These are phyloP conservation scores for Bombus pascuorum DNA, from an alignment of 1,140 invertebrate species.

Conservation along the genomic window DNA sequence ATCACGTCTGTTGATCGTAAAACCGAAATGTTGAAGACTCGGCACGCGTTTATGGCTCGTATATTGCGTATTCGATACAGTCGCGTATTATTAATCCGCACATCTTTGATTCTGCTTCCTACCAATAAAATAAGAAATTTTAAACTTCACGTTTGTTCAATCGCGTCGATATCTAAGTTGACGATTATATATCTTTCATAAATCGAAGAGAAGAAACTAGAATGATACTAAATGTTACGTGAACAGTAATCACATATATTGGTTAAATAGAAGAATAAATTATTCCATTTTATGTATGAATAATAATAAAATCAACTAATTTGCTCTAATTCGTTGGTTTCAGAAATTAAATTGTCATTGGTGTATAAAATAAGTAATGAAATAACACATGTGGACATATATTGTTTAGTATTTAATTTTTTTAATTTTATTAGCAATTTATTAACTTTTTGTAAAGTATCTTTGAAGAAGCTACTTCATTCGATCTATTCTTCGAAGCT, in stretches of 20 bases:
- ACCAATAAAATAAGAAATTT: not conserved
- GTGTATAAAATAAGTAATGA: too few species aligned
- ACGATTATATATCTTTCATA: not conserved
- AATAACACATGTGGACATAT: too few species aligned
- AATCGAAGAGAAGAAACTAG: too few species aligned
- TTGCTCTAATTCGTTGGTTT: not conserved
- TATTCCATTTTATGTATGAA: not conserved
- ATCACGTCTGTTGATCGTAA: constrained; percentile 40
- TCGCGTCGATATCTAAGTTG: not conserved
- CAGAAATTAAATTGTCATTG: too few species aligned
- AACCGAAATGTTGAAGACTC: not conserved
- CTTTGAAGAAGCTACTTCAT: too few species aligned
- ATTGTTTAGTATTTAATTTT: too few species aligned
- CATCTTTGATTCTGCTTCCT: not conserved
- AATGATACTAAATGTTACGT: too few species aligned
- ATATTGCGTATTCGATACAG: constrained; percentile 4
- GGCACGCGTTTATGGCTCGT: not conserved
- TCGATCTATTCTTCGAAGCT: too few species aligned
- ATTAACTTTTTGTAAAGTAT: too few species aligned
- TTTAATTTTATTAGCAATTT: too few species aligned
- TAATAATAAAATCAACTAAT: not conserved
- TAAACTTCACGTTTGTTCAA: not conserved
- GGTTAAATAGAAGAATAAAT: too few species aligned
- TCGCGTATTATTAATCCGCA: not conserved
- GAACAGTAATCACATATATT: too few species aligned